These are phyloP conservation scores for Enteromius paludinosus DNA, from an alignment of 2,797 vertebrate species.

Conservation along the genomic window DNA sequence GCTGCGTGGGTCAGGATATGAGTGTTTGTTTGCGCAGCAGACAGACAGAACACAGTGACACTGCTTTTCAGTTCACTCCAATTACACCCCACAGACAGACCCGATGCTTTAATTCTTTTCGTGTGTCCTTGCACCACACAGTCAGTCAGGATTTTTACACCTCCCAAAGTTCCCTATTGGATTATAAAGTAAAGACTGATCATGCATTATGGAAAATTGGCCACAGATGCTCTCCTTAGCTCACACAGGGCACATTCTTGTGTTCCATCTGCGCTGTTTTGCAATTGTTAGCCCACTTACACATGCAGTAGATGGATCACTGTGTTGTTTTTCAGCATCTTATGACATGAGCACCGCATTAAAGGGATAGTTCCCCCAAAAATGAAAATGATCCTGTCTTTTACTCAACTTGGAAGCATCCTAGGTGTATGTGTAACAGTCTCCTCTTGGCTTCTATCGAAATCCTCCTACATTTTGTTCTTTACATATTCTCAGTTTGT, in stretches of 20 bases:
- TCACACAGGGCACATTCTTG: slow-evolving; percentile 2
- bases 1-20: slow-evolving; percentile 10
- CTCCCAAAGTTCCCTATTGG: slow-evolving; percentile 13
- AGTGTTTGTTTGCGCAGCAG: slow-evolving; percentile 30
- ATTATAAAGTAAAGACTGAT: slow-evolving; percentile 3
- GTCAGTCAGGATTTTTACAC: slow-evolving; percentile 18
- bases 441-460: too few species aligned
- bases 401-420: too few species aligned
- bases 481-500: too few species aligned
- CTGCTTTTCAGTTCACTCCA: slow-evolving; percentile 27
- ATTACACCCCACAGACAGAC: slow-evolving; percentile 27
- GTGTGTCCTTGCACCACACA: slow-evolving; percentile 11
- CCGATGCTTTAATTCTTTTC: slow-evolving; percentile 9
- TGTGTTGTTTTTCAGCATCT: not conserved
- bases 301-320: not conserved
- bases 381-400: too few species aligned
- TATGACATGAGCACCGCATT: not conserved
- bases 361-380: not conserved
- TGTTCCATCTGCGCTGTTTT: not conserved
- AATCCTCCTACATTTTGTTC: too few species aligned
- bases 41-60: slow-evolving; percentile 30
- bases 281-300: not conserved
- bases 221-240: not conserved
- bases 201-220: slow-evolving; percentile 6
- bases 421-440: too few species aligned